Base-by-base conservation (phyloP, 2,113 vertebrate genomes). In the Phrynosoma platyrhinos region DNA sequence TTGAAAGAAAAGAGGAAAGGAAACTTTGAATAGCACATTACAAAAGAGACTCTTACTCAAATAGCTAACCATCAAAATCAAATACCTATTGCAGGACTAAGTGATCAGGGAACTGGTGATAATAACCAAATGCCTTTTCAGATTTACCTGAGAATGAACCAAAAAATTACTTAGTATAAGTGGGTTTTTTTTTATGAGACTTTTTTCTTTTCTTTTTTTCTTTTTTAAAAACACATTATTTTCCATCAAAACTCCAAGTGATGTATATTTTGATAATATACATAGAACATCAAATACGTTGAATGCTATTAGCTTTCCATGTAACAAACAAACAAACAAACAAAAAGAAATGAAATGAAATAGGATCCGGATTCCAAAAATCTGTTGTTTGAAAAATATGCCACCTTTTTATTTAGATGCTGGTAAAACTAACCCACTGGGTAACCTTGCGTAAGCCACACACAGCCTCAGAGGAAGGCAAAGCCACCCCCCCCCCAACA, bases 21-120 rank as follows among this genome's bases (percentile, higher is more conserved):
- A 78, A 77, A 77, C 74, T 66, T 47, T 79, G 76, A 82, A 82
- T 40, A 84, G n/a, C 40, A 75, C 1, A 87, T 86, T 74, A 91
- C 81, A 87, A 55, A 69, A 88, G 20, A 79, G 3, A 55, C 81
- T 72, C 42, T 83, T 81, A 53, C 72, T 72, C 78, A 82, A 89
- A 91, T 1, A 40, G 18, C 1, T 1, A 58, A 78, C 25, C 75
- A 87, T 66, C 40, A 66, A 82, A 69, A 76, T 72, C n/a, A 89
- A 86, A 88, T 71, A 82, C n/a, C 62, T 83, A 3, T 40, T 87
- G 36, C 1, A 91, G 13, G 20, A 92, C 79, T 1, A 77, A 9
- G 88, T n/a, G 53, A 30, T 32, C 85, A 36, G 36, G 36, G 36
- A 36, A 36, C 36, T 36, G 36, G 36, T 36, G 36, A 36, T 36